A percentile compares a stretch with the other conserved stretches of the same genome.
phyloP scores from a whole-genome alignment of 2,113 vertebrate genomes.

The Pithys albifrons region DNA sequence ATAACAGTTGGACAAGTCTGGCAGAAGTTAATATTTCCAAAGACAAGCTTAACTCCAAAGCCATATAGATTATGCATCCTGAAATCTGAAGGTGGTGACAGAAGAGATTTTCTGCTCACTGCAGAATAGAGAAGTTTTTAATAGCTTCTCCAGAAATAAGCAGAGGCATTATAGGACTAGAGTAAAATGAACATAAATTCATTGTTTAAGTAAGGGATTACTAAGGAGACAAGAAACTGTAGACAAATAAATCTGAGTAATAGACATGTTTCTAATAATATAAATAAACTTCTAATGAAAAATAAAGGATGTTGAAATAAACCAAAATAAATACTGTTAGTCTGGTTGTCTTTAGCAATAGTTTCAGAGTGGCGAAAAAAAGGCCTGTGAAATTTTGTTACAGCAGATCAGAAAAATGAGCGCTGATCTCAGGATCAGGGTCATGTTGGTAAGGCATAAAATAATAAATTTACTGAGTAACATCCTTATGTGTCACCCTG shows the following conservation, averaged over 20 bases:
- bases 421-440: not conserved
- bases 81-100: not conserved
- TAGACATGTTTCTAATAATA: not conserved
- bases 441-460: not conserved
- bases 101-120: not conserved
- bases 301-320: slow-evolving; percentile 7
- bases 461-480: slow-evolving; percentile 13
- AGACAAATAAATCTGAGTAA: not conserved
- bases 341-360: not conserved
- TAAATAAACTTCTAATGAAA: slow-evolving; percentile 10
- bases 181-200: not conserved
- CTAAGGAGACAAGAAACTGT: not conserved
- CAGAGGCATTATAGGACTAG: not conserved
- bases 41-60: not conserved
- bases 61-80: not conserved
- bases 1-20: not conserved
- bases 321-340: slow-evolving; percentile 5
- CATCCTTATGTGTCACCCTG: not conserved
- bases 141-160: not conserved
- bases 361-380: not conserved
- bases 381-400: not conserved
- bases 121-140: not conserved
- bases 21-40: not conserved
- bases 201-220: slow-evolving; percentile 45
- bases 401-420: not conserved